Evolutionary conservation across 1,140 invertebrate genomes (phyloP).

Genomic region (Macrosteles quadrilineatus): DNA sequence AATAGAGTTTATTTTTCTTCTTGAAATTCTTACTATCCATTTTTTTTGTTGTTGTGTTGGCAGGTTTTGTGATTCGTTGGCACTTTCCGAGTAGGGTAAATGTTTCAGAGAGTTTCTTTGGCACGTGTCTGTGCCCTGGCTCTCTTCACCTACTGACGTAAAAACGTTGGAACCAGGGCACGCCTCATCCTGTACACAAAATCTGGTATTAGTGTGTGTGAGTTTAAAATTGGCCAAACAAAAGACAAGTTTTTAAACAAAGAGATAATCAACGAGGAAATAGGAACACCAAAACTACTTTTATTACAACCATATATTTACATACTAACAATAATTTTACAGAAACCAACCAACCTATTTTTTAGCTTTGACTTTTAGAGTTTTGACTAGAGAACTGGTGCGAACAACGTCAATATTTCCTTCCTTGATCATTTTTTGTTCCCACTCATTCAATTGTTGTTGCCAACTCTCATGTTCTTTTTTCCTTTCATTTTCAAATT

Average conservation of each 20-base stretch:
- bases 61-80: too few relatives aligned
- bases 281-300: not conserved
- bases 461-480: not conserved
- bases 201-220: not conserved
- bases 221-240: not conserved
- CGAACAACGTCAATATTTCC: conserved; percentile 12
- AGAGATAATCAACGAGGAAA: not conserved
- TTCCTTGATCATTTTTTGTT: conserved; percentile 9
- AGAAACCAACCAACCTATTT: conserved; percentile 7
- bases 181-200: conserved; percentile 7
- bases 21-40: too few relatives aligned
- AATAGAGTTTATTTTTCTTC: too few relatives aligned
- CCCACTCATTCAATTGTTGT: not conserved
- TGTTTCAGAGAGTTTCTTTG: too few relatives aligned
- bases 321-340: not conserved
- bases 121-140: not conserved
- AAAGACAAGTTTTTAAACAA: not conserved
- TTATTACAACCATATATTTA: not conserved
- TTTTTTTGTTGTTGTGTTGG: too few relatives aligned
- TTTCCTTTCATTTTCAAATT: not conserved
- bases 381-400: not conserved
- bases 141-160: not conserved
- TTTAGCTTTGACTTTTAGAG: not conserved
- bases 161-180: conserved; percentile 5
- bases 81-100: too few relatives aligned